These are phyloP conservation scores for Ailurus styani DNA, from an alignment of 2,113 vertebrate genomes.

Conservation along the genomic window DNA sequence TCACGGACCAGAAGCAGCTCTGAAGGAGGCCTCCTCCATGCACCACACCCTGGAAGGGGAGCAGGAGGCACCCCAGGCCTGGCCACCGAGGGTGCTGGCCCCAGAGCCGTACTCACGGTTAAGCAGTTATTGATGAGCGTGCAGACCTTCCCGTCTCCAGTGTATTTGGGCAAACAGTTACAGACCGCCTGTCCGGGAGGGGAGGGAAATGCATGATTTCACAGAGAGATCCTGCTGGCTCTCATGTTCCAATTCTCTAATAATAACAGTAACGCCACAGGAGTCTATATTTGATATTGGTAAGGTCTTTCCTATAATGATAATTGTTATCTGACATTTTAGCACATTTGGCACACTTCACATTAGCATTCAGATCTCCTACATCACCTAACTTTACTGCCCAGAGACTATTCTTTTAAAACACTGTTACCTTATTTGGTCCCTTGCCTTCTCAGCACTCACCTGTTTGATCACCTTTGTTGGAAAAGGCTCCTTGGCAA, in stretches of 20 bases:
- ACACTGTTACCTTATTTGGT: background rate
- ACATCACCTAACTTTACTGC: background rate
- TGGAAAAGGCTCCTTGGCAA: background rate
- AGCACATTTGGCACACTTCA: background rate
- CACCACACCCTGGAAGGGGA: fast-evolving
- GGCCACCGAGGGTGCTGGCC: fast-evolving
- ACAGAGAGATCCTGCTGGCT: background rate
- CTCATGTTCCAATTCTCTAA: background rate
- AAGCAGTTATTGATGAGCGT: constrained; percentile 83
- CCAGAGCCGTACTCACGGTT: constrained; percentile 79
- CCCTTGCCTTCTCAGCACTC: background rate
- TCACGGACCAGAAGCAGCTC: background rate
- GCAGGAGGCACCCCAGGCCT: background rate
- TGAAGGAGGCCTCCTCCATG: background rate
- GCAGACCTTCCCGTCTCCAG: constrained; percentile 87
- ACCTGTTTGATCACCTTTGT: background rate
- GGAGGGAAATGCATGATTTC: background rate
- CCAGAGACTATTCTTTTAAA: background rate
- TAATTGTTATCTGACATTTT: too few species aligned
- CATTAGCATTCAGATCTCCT: background rate
- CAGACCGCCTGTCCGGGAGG: constrained; percentile 86
- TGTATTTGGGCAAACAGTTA: constrained; percentile 84
- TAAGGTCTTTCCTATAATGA: too few species aligned
- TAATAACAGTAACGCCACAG: fast-evolving
- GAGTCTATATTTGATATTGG: fast-evolving